Percentiles rank a stretch among this genome's conserved stretches.
phyloP scores from a whole-genome alignment of 2,113 vertebrate species.

The Petrocephalus microphthalmus region DNA sequence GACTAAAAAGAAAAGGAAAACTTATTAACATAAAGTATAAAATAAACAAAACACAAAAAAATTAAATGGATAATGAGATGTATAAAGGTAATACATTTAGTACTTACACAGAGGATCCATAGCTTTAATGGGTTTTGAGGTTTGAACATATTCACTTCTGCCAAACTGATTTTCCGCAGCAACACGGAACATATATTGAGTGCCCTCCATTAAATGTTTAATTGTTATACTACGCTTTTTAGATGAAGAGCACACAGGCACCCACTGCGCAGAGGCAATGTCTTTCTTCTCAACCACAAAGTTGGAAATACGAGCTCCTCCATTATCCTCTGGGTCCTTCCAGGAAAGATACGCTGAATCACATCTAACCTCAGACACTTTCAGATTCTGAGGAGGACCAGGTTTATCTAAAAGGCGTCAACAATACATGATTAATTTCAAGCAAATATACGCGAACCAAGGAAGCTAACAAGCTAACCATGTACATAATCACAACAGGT shows the following conservation, averaged over 20 bases:
- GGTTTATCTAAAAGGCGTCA: conserved; percentile 77
- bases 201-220: conserved; percentile 88
- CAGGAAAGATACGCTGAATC: conserved; percentile 96
- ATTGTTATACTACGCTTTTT: conserved; percentile 90
- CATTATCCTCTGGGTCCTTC: conserved; percentile 93
- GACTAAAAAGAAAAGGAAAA: conserved; percentile 62
- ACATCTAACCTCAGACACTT: conserved; percentile 81
- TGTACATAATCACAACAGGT: neutral
- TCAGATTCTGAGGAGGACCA: conserved; percentile 84
- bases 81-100: neutral
- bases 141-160: conserved; percentile 82
- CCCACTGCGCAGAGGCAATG: conserved; percentile 79
- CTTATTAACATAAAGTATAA: neutral
- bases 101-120: conserved; percentile 93
- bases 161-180: conserved; percentile 94
- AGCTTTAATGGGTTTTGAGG: conserved; percentile 82
- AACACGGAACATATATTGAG: conserved; percentile 85
- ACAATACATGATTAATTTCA: conserved; percentile 21
- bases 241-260: conserved; percentile 84
- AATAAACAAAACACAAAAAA: neutral
- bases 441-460: conserved; percentile 18
- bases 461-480: neutral
- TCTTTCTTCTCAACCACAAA: conserved; percentile 96
- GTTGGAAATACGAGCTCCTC: conserved; percentile 87
- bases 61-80: neutral